Percentiles rank a stretch among this genome's conserved stretches.
Conservation (phyloP, 2,888 invertebrate genomes). For the Portevinia maculata region DNA sequence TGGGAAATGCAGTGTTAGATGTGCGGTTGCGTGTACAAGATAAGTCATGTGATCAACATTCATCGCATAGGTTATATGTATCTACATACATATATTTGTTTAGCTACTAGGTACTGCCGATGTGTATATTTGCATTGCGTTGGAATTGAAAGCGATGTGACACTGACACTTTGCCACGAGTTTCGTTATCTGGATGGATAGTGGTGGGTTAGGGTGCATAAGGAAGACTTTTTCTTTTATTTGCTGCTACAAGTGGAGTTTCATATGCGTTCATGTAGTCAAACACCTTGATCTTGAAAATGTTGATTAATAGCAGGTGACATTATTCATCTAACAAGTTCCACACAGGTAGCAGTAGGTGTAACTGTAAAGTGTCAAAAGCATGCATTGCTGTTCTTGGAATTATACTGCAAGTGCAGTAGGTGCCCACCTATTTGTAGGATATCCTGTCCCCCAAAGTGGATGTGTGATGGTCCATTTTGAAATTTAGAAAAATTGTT, state of each 20-base stretch:
- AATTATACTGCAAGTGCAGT: slow-evolving; percentile 40
- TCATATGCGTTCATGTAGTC: slow-evolving; percentile 28
- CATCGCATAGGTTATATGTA: slow-evolving; percentile 42
- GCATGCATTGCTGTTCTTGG: slow-evolving; percentile 34
- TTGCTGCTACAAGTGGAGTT: slow-evolving; percentile 21
- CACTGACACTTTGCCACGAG: slow-evolving; percentile 56
- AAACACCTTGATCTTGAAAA: slow-evolving; percentile 67
- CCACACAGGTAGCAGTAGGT: slow-evolving; percentile 4
- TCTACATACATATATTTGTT: slow-evolving; percentile 39
- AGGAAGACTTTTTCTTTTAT: slow-evolving; percentile 1
- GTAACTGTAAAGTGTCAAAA: slow-evolving; percentile 19
- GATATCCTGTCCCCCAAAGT: too few species aligned
- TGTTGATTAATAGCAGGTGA: slow-evolving; percentile 41
- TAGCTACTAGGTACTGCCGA: slow-evolving; percentile 13
- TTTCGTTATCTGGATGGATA: slow-evolving; percentile 55
- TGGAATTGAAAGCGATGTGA: slow-evolving; percentile 32
- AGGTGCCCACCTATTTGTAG: neutral
- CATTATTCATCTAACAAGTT: slow-evolving; percentile 16
- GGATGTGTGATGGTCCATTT: too few species aligned
- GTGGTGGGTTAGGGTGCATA: slow-evolving; percentile 2
- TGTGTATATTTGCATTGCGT: slow-evolving; percentile 21
- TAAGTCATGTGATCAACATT: slow-evolving; percentile 66
- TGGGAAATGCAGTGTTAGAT: slow-evolving; percentile 63
- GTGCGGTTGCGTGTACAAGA: slow-evolving; percentile 46
- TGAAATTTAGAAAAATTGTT: too few species aligned